Evolutionary conservation across 2,797 vertebrate genomes (phyloP).

Genomic region (Neosilurus hyrtlii): DNA sequence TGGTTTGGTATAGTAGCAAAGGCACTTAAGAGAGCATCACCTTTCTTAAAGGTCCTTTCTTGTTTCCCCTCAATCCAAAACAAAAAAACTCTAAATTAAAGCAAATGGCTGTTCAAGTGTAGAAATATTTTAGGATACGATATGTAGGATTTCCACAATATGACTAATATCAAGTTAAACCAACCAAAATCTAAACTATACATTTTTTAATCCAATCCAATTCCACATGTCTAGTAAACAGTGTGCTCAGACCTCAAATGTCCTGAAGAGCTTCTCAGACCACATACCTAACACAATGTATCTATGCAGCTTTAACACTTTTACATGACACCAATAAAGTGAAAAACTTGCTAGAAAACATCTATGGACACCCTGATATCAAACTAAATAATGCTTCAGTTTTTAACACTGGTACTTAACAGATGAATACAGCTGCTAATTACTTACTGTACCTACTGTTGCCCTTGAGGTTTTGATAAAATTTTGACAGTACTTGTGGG

Average conservation of each 20-base stretch:
- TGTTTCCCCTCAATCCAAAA: background rate
- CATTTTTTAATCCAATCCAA: background rate
- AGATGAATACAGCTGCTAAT: background rate
- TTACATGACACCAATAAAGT: background rate
- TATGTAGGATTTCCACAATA: background rate
- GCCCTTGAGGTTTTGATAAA: background rate
- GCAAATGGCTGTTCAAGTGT: background rate
- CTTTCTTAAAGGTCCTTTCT: background rate
- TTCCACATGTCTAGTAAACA: background rate
- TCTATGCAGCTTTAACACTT: background rate
- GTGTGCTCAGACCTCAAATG: background rate
- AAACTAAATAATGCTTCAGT: background rate
- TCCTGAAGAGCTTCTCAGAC: background rate
- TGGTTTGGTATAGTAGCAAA: constrained; percentile 8
- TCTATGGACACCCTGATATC: background rate
- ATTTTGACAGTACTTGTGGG: background rate
- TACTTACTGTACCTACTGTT: background rate
- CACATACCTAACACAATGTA: background rate
- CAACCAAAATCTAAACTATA: background rate
- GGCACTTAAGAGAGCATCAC: constrained; percentile 35
- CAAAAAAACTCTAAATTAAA: background rate
- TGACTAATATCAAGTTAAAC: background rate
- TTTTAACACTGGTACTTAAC: background rate
- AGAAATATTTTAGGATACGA: background rate
- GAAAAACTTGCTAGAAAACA: background rate